A percentile compares a stretch with the other conserved stretches of the same genome.
phyloP scores from a whole-genome alignment of 1,140 invertebrate genomes.

The Protaetia brevitarsis region DNA sequence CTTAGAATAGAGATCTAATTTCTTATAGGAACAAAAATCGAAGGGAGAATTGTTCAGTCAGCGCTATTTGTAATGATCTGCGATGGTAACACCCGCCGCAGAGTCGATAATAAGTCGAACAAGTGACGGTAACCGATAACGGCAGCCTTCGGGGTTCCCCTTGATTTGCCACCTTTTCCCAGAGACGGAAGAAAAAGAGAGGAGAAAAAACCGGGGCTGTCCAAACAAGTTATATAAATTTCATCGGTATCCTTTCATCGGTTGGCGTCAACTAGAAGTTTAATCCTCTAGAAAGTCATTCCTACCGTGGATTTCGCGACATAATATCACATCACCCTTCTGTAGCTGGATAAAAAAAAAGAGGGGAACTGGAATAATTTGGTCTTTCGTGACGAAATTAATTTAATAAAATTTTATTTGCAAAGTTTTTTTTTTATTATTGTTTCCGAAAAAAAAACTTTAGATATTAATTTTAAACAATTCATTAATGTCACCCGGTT shows the following conservation, averaged over 20 bases:
- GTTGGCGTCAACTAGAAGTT: not conserved
- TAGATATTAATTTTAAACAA: too few species aligned
- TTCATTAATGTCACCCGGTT: too few species aligned
- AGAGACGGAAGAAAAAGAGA: too few species aligned
- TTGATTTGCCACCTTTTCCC: conserved; percentile 18
- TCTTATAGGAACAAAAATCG: not conserved
- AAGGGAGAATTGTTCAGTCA: conserved; percentile 19
- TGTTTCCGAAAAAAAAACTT: too few species aligned
- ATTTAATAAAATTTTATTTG: too few species aligned
- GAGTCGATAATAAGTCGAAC: conserved; percentile 22
- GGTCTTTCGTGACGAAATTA: too few species aligned
- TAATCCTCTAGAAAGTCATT: not conserved
- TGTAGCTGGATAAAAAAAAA: too few species aligned
- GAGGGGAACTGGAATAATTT: too few species aligned
- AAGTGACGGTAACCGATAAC: conserved; percentile 22
- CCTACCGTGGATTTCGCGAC: too few species aligned
- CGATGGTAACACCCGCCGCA: not conserved
- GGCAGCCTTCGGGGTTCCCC: conserved; percentile 7
- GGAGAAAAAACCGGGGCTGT: conserved; percentile 15
- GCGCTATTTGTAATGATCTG: conserved; percentile 21
- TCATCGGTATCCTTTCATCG: conserved; percentile 14
- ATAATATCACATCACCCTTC: too few species aligned
- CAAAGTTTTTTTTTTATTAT: too few species aligned
- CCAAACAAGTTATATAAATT: conserved; percentile 19
- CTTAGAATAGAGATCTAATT: conserved; percentile 4